Evolutionary conservation across 2,113 vertebrate genomes (phyloP).

Genomic region (Nothoprocta pentlandii): DNA sequence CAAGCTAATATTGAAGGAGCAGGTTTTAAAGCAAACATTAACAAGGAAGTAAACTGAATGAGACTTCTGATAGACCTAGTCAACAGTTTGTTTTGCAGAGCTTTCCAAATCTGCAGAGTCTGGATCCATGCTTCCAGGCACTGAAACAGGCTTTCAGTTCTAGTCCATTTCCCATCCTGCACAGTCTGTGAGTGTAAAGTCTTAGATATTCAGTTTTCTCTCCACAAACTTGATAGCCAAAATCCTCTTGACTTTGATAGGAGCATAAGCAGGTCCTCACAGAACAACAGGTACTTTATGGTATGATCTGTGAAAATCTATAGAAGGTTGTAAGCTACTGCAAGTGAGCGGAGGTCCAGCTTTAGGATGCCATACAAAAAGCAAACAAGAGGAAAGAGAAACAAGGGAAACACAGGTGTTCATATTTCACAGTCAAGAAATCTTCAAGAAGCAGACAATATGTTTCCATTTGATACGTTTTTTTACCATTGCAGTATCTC

Average conservation of each 20-base stretch:
- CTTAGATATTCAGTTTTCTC: neutral
- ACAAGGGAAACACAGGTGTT: neutral
- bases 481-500: neutral
- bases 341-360: neutral
- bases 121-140: neutral
- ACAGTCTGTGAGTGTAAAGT: fast-evolving
- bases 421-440: neutral
- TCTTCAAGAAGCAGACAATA: neutral
- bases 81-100: neutral
- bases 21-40: neutral
- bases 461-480: neutral
- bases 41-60: neutral
- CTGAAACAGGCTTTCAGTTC: neutral
- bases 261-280: neutral
- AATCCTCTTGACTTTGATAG: neutral
- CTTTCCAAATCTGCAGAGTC: neutral
- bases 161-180: neutral
- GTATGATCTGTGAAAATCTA: neutral
- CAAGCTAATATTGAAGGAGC: slow-evolving; percentile 5
- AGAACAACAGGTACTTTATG: neutral
- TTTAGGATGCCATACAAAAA: neutral
- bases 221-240: neutral
- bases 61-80: neutral
- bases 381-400: neutral
- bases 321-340: neutral